A percentile compares a stretch with the other conserved stretches of the same genome.
Evolutionary conservation across 92 coral and sea anemone genomes (phyloP).

Genomic region (Pocillopora meandrina): DNA sequence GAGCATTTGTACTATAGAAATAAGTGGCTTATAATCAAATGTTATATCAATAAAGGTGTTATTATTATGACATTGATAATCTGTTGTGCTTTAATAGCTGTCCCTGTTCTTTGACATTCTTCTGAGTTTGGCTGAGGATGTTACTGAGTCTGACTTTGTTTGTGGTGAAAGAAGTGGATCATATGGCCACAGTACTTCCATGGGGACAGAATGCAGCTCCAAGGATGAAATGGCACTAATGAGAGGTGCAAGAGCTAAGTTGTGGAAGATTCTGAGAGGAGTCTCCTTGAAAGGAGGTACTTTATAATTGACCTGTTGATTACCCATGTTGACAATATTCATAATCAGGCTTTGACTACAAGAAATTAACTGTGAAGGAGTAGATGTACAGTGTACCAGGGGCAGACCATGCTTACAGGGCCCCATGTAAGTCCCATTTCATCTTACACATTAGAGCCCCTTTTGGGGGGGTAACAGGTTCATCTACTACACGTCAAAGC

Average conservation of each 20-base stretch:
- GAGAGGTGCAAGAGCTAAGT: slow-evolving; percentile 69
- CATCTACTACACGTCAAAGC: too few species aligned
- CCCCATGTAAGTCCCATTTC: too few species aligned
- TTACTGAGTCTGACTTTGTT: slow-evolving; percentile 78
- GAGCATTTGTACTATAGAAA: too few species aligned
- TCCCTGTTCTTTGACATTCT: slow-evolving; percentile 87
- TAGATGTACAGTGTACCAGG: too few species aligned
- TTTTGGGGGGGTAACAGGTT: too few species aligned
- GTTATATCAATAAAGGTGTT: too few species aligned
- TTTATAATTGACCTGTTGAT: neutral
- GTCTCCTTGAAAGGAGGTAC: slow-evolving; percentile 75
- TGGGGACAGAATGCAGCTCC: slow-evolving; percentile 61
- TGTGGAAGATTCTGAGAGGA: slow-evolving; percentile 84
- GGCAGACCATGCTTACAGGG: too few species aligned
- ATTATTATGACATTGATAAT: neutral
- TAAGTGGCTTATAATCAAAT: too few species aligned
- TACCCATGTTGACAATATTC: neutral
- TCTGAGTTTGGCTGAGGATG: slow-evolving; percentile 77
- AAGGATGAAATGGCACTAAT: slow-evolving; percentile 63
- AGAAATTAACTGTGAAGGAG: too few species aligned
- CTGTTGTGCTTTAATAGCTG: slow-evolving; percentile 50
- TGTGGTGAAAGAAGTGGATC: slow-evolving; percentile 81
- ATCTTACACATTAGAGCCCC: too few species aligned
- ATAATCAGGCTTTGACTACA: too few species aligned
- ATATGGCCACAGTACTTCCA: slow-evolving; percentile 87